Percentiles rank a stretch among this genome's conserved stretches.
Evolutionary conservation across 2,113 vertebrate species (phyloP).

Genomic region (Monarcha castaneiventris): DNA sequence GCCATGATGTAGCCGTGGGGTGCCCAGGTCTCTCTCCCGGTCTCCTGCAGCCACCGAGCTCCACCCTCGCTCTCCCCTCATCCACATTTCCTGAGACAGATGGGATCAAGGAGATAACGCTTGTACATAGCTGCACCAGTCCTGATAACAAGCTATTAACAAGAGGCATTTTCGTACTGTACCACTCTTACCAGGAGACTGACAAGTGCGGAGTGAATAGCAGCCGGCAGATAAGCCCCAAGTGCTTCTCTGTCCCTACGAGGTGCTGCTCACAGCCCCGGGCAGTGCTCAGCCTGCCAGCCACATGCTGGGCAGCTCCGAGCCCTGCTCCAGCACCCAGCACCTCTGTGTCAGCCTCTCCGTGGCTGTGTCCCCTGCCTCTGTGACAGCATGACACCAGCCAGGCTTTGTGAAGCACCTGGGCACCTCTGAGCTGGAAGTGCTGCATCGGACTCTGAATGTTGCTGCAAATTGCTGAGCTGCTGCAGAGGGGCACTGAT

Average conservation of each 20-base stretch:
- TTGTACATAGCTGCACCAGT: background rate
- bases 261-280: background rate
- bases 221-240: background rate
- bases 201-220: background rate
- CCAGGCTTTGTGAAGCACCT: background rate
- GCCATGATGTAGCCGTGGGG: background rate
- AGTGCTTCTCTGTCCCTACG: rapidly evolving
- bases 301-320: background rate
- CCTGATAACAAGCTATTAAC: conserved; percentile 24
- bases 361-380: background rate
- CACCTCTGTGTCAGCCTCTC: background rate
- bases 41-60: background rate
- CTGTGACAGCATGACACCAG: background rate
- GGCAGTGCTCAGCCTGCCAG: background rate
- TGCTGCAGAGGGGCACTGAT: background rate
- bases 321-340: background rate
- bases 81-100: conserved; percentile 11
- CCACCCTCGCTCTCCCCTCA: background rate
- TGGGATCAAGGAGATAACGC: background rate
- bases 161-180: background rate
- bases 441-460: background rate
- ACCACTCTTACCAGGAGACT: background rate
- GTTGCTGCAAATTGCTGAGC: background rate
- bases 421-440: background rate
- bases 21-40: background rate